Conservation (phyloP, 2,113 vertebrate species). For the Gambusia affinis region DNA sequence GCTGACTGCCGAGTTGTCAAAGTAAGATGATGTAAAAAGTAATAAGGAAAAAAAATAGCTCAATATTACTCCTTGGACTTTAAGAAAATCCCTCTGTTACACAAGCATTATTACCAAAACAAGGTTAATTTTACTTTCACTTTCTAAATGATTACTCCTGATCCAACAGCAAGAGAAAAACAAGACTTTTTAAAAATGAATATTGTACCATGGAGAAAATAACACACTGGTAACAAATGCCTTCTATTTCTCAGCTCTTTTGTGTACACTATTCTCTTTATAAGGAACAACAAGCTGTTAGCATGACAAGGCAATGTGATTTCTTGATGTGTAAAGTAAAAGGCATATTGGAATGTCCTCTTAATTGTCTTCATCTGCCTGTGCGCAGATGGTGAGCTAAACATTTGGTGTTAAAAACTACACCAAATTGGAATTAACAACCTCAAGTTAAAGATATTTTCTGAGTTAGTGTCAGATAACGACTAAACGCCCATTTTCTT, state of each 20-base stretch:
- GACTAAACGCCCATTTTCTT: background rate
- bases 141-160: constrained; percentile 43
- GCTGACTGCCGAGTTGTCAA: background rate
- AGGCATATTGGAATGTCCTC: background rate
- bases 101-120: background rate
- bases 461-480: background rate
- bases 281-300: too few relatives aligned
- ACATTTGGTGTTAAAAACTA: background rate
- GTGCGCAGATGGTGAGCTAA: too few relatives aligned
- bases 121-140: constrained; percentile 43
- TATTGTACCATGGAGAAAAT: background rate
- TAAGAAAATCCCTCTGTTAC: background rate
- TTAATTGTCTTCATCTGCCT: background rate
- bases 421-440: constrained; percentile 7
- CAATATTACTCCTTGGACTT: background rate
- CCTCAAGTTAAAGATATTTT: constrained; percentile 2
- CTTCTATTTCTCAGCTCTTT: too few relatives aligned
- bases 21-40: background rate
- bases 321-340: background rate
- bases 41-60: background rate
- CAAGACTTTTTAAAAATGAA: background rate
- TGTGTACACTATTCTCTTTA: too few relatives aligned
- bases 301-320: too few relatives aligned
- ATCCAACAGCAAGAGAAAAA: background rate
- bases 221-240: too few relatives aligned